Conservation (phyloP, 1,140 invertebrate species). For the Glossosoma conforme region DNA sequence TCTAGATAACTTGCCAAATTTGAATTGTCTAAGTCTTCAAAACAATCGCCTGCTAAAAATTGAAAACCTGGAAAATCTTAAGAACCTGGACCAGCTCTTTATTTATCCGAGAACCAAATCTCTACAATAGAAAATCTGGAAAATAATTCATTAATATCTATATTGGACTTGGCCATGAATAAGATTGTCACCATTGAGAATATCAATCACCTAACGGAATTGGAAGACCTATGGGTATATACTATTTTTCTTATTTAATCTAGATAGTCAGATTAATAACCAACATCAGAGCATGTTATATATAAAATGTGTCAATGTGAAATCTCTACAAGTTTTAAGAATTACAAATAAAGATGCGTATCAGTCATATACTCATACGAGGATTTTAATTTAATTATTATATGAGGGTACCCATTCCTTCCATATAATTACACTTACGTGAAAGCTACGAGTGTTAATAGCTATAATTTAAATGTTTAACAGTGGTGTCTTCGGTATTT, state of each 20-base stretch:
- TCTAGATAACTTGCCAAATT: conserved; percentile 67
- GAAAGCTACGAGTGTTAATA: too few species aligned
- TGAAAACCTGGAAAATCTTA: conserved; percentile 74
- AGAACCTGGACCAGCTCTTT: conserved; percentile 81
- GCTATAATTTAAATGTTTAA: too few species aligned
- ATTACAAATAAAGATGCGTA: too few species aligned
- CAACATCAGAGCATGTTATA: too few species aligned
- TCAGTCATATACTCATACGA: too few species aligned
- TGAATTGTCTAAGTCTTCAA: conserved; percentile 85
- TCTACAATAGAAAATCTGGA: conserved; percentile 68
- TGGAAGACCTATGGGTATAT: conserved; percentile 94
- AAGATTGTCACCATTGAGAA: conserved; percentile 79
- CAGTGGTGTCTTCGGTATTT: too few species aligned
- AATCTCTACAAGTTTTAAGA: too few species aligned
- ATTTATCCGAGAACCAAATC: conserved; percentile 93
- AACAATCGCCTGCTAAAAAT: conserved; percentile 85
- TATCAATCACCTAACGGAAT: conserved; percentile 63
- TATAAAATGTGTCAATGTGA: too few species aligned
- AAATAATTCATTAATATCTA: conserved; percentile 67
- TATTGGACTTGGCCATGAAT: conserved; percentile 89
- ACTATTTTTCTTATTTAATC: conserved; percentile 7
- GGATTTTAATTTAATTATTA: too few species aligned
- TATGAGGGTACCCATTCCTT: too few species aligned
- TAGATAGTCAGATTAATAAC: too few species aligned
- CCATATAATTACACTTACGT: too few species aligned